Percentiles rank a stretch among this genome's conserved stretches.
phyloP scores from a whole-genome alignment of 37 sponge, comb jelly and placozoan species.

The Haliclona indistincta region DNA sequence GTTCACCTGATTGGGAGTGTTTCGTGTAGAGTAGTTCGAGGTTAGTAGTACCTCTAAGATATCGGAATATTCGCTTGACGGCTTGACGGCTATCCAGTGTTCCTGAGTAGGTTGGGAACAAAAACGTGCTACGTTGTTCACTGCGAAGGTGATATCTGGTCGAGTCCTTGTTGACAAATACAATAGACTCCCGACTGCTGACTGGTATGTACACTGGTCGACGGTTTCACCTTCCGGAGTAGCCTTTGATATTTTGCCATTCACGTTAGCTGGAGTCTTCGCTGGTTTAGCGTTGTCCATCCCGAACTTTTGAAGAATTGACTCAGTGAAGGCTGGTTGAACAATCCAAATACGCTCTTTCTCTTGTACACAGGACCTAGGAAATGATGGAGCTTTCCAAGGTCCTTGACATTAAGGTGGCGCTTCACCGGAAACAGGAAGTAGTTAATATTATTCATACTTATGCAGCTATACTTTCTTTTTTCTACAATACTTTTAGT shows the following conservation, averaged over 20 bases:
- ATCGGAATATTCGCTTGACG: conserved; percentile 50
- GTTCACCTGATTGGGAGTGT: too few species aligned
- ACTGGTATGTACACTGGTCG: conserved; percentile 25
- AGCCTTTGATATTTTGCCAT: conserved; percentile 16
- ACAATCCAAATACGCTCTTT: conserved; percentile 32
- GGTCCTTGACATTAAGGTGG: too few species aligned
- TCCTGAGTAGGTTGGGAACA: conserved; percentile 42
- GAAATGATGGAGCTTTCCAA: too few species aligned
- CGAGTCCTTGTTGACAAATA: conserved; percentile 17
- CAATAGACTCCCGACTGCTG: conserved; percentile 27
- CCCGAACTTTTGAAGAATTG: conserved; percentile 27
- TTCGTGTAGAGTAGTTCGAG: conserved; percentile 23
- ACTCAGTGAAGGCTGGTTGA: conserved; percentile 44
- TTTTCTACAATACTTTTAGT: too few species aligned
- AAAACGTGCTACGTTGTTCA: conserved; percentile 21
- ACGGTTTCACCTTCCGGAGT: conserved; percentile 11
- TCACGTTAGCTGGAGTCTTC: conserved; percentile 22
- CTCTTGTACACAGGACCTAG: conserved; percentile 24
- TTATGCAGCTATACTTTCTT: too few species aligned
- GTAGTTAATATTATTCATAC: too few species aligned
- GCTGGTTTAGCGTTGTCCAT: conserved; percentile 34
- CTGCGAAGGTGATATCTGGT: conserved; percentile 19
- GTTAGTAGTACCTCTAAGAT: conserved; percentile 28
- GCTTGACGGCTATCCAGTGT: conserved; percentile 47
- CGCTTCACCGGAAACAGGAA: too few species aligned